Base-by-base conservation (phyloP, 2,113 vertebrate species). In the Caracal caracal region DNA sequence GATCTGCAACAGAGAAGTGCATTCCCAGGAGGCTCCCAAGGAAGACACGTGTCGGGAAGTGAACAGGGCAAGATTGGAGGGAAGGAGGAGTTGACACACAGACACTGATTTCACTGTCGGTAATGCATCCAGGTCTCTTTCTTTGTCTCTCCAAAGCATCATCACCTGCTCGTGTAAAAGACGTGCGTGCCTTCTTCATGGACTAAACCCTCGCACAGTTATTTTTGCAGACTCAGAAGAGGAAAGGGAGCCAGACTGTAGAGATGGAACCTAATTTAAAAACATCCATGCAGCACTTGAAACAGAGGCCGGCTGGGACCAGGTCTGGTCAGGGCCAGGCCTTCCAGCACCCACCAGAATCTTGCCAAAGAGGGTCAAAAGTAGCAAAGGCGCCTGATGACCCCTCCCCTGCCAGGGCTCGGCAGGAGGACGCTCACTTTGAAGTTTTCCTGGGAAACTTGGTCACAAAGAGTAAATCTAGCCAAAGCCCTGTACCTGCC, bases 241-340 rank as follows among this genome's bases (percentile, higher is more conserved):
- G 68, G 75, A 66, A 93, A 53, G 81, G 63, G 76, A 89, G 59
- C 73, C 56, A 82, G 75, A 47, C 82, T 16, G 9, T 56, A 37
- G 92, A 59, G 88, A 86, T 20, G 56, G 87, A 83, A 66, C 24
- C 70, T 96, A n/a, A 84, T 90, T 95, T 63, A 73, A 93, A 83
- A 90, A 28, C 37, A 47, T 28, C 66, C 40, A 0, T 10, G 0
- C 47, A 9, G 87, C 30, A 17, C 59, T 75, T 68, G 82, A 49
- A 47, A 51, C 33, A 26, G 61, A 81, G 59, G 9, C 53, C 65
- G 79, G 12, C 66, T 63, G 70, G 61, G 61, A 47, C 37, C 16
- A 35, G 68, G 49, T 66, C 82, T 10, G 12, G 33, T 19, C 66
- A 76, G 49, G 43, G 51, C 47, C 28, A 12, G 53, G 75, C 51